Evolutionary conservation across 2,797 vertebrate genomes (phyloP).

Genomic region (Mormyrus proboscirostris): DNA sequence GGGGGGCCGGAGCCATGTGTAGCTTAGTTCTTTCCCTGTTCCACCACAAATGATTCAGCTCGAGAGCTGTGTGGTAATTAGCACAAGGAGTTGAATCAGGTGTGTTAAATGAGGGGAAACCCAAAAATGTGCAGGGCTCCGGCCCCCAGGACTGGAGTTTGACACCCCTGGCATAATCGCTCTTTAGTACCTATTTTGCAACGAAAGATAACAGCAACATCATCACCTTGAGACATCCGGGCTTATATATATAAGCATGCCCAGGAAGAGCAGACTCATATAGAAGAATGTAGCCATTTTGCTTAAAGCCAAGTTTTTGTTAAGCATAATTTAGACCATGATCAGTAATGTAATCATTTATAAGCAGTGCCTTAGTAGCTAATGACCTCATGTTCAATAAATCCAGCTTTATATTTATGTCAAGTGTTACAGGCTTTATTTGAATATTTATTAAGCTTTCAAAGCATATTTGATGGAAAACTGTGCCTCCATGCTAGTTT

Average conservation of each 20-base stretch:
- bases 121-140: no score
- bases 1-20: no score
- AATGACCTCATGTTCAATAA: neutral
- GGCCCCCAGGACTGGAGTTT: no score
- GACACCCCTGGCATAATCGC: no score
- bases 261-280: neutral
- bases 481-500: neutral
- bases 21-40: no score
- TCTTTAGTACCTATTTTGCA: neutral
- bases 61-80: no score
- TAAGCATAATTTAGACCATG: neutral
- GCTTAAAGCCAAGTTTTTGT: neutral
- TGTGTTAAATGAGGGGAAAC: no score
- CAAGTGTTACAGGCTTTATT: neutral
- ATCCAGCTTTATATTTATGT: neutral
- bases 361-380: neutral
- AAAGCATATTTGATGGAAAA: neutral
- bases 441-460: neutral
- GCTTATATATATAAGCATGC: neutral
- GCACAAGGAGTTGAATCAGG: no score
- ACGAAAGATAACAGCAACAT: neutral
- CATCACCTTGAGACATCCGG: neutral
- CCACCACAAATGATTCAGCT: no score
- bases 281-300: neutral
- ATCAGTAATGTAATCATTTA: neutral